Conservation (phyloP, 2,888 invertebrate genomes). For the Phyto melanocephala region DNA sequence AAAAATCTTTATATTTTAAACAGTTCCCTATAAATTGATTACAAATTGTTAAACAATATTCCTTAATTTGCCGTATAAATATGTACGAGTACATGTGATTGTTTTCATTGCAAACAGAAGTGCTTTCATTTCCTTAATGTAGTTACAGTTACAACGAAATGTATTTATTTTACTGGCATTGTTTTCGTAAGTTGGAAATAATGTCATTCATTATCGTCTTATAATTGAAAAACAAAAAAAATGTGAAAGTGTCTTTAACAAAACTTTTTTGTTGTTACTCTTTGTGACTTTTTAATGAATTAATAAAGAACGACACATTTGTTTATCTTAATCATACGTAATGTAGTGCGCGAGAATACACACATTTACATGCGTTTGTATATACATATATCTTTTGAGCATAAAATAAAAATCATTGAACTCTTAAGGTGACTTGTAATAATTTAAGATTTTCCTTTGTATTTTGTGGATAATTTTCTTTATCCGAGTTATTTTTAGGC, state of each 20-base stretch:
- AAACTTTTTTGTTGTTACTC: not conserved
- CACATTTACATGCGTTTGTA: not conserved
- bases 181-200: not conserved
- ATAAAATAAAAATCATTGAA: not conserved
- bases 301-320: not conserved
- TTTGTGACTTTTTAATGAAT: slow-evolving; percentile 11
- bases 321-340: not conserved
- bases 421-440: not conserved
- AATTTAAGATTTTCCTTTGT: not conserved
- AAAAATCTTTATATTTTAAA: too few species aligned
- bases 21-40: too few species aligned
- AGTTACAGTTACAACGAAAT: too few species aligned
- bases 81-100: too few species aligned
- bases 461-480: not conserved
- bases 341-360: not conserved
- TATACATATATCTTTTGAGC: too few species aligned
- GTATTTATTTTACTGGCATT: too few species aligned
- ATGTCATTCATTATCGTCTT: not conserved
- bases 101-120: not conserved
- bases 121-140: not conserved
- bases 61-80: too few species aligned
- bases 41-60: too few species aligned
- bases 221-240: too few species aligned
- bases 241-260: too few species aligned
- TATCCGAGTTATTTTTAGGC: not conserved